phyloP scores from a whole-genome alignment of 1,140 invertebrate genomes.

The Neoseiulus cucumeris region DNA sequence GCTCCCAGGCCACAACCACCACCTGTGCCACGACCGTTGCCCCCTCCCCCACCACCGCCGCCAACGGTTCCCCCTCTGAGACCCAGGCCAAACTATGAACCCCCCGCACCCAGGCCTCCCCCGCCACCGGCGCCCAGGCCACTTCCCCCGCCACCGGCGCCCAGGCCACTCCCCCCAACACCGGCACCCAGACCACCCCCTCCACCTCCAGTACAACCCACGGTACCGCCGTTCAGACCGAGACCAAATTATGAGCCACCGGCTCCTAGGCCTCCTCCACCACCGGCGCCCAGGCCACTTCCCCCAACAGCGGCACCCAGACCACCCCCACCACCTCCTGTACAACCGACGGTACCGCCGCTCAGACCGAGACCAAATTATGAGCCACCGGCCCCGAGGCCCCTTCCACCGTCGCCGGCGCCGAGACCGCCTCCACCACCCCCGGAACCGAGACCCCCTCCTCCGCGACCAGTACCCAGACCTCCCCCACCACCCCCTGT shows the following conservation, averaged over 20 bases:
- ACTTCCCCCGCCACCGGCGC: background rate
- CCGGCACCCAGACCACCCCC: background rate
- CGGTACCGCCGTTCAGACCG: background rate
- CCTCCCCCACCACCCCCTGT: background rate
- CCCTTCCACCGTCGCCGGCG: background rate
- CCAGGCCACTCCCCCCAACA: background rate
- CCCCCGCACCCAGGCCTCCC: background rate
- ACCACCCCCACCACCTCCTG: background rate
- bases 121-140: background rate
- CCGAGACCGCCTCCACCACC: background rate
- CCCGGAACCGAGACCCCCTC: background rate
- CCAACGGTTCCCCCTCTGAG: background rate
- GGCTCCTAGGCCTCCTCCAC: background rate
- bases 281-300: background rate
- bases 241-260: background rate
- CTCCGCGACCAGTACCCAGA: background rate
- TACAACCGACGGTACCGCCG: background rate
- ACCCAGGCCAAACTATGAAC: background rate
- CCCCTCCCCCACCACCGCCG: too few relatives aligned
- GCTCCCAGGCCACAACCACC: background rate
- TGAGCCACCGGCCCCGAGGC: background rate
- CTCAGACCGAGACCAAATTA: background rate
- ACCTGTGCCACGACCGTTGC: too few relatives aligned
- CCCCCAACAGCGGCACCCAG: background rate
- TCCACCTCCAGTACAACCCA: background rate